A percentile compares a stretch with the other conserved stretches of the same genome.
Conservation (phyloP, 1,140 invertebrate species). For the Cydia strobilella region DNA sequence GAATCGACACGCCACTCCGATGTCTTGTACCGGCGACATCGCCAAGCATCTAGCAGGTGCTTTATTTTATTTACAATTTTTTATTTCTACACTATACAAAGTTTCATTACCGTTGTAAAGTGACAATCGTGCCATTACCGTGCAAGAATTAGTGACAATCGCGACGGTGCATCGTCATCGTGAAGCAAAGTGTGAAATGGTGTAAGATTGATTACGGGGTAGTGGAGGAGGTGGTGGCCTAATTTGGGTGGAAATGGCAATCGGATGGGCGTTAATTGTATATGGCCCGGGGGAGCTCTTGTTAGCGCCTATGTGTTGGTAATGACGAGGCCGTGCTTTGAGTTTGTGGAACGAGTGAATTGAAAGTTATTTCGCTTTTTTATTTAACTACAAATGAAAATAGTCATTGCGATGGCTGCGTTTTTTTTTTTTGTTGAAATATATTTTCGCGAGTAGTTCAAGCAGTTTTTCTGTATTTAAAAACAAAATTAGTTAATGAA, state of each 20-base stretch:
- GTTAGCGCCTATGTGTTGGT: background rate
- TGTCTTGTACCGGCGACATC: conserved; percentile 52
- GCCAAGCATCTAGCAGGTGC: conserved; percentile 47
- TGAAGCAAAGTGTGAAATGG: conserved; percentile 3
- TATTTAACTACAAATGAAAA: too few species aligned
- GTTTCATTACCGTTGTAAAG: background rate
- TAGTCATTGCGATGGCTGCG: too few species aligned
- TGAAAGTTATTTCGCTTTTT: background rate
- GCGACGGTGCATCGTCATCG: conserved; percentile 13
- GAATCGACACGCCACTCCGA: conserved; percentile 41
- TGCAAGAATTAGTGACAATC: conserved; percentile 3
- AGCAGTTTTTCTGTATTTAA: too few species aligned
- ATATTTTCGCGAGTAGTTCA: too few species aligned
- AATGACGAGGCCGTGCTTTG: background rate
- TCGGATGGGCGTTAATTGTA: conserved; percentile 24
- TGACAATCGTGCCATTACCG: conserved; percentile 7
- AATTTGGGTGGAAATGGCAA: conserved; percentile 13
- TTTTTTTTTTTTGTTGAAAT: too few species aligned
- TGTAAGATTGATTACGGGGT: conserved; percentile 25
- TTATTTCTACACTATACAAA: background rate
- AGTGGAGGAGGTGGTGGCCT: conserved; percentile 22
- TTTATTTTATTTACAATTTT: conserved; percentile 23
- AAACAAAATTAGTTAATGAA: too few species aligned
- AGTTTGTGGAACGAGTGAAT: background rate
- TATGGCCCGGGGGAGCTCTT: conserved; percentile 1